phyloP scores from a whole-genome alignment of 1,140 invertebrate genomes.

The Protaetia brevitarsis region DNA sequence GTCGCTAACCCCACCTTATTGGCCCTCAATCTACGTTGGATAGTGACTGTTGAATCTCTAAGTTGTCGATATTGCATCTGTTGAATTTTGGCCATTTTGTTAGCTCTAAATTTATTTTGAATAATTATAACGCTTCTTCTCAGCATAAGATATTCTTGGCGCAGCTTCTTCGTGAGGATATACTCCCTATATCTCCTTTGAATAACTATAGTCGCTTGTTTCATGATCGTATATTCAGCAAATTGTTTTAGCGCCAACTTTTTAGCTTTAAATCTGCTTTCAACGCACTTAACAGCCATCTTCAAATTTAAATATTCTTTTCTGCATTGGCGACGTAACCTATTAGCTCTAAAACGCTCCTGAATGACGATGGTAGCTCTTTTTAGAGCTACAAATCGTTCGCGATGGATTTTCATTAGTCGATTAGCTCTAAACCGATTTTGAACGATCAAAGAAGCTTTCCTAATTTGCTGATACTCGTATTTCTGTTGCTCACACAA shows the following conservation, averaged over 20 bases:
- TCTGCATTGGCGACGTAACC: conserved; percentile 19
- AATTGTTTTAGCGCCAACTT: conserved; percentile 41
- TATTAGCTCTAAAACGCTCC: conserved; percentile 40
- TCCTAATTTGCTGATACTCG: conserved; percentile 35
- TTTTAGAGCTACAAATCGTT: conserved; percentile 41
- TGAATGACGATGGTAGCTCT: conserved; percentile 23
- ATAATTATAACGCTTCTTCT: conserved; percentile 30
- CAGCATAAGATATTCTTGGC: conserved; percentile 30
- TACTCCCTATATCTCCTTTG: conserved; percentile 42
- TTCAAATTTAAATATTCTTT: conserved; percentile 43
- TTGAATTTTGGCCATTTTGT: conserved; percentile 36
- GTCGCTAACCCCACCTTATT: conserved; percentile 22
- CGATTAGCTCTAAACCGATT: conserved; percentile 25
- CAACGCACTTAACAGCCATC: conserved; percentile 39
- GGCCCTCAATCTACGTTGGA: conserved; percentile 22
- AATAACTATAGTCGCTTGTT: conserved; percentile 39
- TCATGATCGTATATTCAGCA: conserved; percentile 40
- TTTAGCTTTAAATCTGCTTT: conserved; percentile 47
- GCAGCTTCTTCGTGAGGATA: conserved; percentile 33
- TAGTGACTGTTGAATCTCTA: not conserved
- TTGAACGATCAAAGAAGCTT: conserved; percentile 35
- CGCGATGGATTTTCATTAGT: conserved; percentile 30
- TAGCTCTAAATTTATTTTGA: conserved; percentile 40
- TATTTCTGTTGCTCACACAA: conserved; percentile 25
- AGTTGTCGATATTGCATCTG: conserved; percentile 33